Evolutionary conservation across 2,797 vertebrate species (phyloP).

Genomic region (Manis pentadactyla): DNA sequence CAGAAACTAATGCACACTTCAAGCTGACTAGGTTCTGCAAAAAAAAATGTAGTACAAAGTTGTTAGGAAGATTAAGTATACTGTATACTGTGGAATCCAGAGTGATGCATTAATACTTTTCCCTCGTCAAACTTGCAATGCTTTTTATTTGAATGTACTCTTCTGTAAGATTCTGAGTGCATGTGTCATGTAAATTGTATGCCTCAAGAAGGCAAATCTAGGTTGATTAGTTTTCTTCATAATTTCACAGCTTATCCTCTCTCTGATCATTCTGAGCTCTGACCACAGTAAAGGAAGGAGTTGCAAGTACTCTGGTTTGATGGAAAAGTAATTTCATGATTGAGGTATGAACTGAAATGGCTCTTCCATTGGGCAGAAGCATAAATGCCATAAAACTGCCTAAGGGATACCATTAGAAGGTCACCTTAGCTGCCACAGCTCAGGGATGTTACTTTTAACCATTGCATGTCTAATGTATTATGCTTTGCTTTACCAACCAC

Average conservation of each 20-base stretch:
- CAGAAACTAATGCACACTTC: neutral
- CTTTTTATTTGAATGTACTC: neutral
- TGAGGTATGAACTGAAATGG: conserved; percentile 11
- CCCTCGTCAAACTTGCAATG: neutral
- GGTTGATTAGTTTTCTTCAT: neutral
- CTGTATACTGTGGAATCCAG: neutral
- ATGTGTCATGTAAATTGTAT: neutral
- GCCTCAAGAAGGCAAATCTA: neutral
- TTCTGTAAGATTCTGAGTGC: neutral
- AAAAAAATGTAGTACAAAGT: neutral
- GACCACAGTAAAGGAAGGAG: neutral
- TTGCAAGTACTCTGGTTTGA: conserved; percentile 35
- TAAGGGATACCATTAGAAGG: neutral
- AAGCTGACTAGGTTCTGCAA: neutral
- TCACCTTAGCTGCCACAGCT: neutral
- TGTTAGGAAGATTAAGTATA: neutral
- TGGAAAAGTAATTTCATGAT: conserved; percentile 50
- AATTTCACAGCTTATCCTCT: neutral
- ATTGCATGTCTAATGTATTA: neutral
- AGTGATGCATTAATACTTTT: neutral
- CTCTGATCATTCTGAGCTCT: neutral
- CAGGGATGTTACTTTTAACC: conserved; percentile 7
- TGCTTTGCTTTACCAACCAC: neutral
- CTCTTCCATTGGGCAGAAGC: neutral
- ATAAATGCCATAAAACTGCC: neutral